These are phyloP conservation scores for Indicator maculatus DNA, from an alignment of 2,113 vertebrate species.

Conservation along the genomic window DNA sequence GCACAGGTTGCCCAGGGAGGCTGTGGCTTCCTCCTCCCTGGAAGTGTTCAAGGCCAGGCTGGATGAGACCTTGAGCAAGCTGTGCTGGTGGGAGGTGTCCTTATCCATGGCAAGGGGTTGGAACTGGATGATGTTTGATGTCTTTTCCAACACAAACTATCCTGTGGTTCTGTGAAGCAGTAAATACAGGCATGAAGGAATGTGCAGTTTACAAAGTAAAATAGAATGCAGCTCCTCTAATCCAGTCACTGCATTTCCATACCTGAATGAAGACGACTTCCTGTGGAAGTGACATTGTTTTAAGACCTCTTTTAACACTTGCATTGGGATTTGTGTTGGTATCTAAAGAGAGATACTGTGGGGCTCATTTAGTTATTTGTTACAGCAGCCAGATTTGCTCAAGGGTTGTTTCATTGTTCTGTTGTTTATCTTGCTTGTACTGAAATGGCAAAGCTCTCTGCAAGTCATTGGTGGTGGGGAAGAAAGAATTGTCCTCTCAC, in stretches of 20 bases:
- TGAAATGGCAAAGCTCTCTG: background rate
- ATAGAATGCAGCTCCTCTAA: background rate
- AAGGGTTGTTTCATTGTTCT: background rate
- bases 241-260: background rate
- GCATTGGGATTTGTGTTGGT: rapidly evolving
- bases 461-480: background rate
- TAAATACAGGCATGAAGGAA: background rate
- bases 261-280: background rate
- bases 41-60: no score
- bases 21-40: no score
- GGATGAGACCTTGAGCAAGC: no score
- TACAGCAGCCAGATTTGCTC: background rate
- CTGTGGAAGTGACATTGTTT: background rate
- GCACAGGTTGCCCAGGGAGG: no score
- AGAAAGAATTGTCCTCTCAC: background rate
- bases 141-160: no score
- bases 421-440: background rate
- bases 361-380: background rate
- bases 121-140: no score
- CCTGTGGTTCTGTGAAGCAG: background rate
- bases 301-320: background rate
- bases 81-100: no score
- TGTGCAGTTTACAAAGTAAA: background rate
- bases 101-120: no score
- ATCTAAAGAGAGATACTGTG: background rate